Percentiles rank a stretch among this genome's conserved stretches.
phyloP scores from a whole-genome alignment of 2,113 vertebrate genomes.

The Litocranius walleri region DNA sequence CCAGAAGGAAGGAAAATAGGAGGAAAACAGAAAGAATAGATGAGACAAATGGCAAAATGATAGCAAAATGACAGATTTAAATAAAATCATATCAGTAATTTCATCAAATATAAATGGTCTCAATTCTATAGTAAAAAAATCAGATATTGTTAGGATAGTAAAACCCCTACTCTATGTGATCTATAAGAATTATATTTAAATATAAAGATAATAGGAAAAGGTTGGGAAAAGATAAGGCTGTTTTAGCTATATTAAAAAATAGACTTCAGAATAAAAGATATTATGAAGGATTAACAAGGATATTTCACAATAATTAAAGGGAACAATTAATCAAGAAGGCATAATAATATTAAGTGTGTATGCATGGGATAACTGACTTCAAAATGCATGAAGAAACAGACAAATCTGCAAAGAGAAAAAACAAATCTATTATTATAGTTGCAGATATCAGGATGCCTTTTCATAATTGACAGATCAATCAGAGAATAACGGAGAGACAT shows the following conservation, averaged over 20 bases:
- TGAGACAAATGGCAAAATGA: not conserved
- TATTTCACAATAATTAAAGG: not conserved
- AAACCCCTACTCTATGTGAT: not conserved
- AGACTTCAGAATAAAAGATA: not conserved
- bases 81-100: not conserved
- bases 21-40: not conserved
- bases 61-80: not conserved
- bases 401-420: not conserved
- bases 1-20: not conserved
- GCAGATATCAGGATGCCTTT: not conserved
- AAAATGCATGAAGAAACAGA: not conserved
- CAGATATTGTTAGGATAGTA: not conserved
- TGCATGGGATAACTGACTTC: not conserved
- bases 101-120: not conserved
- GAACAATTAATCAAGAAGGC: not conserved
- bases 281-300: not conserved
- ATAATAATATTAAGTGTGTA: not conserved
- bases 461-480: not conserved
- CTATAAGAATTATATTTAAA: not conserved
- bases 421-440: not conserved
- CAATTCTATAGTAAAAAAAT: not conserved
- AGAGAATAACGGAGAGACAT: not conserved
- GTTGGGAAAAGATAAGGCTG: not conserved
- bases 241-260: constrained; percentile 3
- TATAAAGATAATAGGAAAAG: not conserved